These are phyloP conservation scores for Nothura maculosa DNA, from an alignment of 2,797 vertebrate species.

Conservation along the genomic window DNA sequence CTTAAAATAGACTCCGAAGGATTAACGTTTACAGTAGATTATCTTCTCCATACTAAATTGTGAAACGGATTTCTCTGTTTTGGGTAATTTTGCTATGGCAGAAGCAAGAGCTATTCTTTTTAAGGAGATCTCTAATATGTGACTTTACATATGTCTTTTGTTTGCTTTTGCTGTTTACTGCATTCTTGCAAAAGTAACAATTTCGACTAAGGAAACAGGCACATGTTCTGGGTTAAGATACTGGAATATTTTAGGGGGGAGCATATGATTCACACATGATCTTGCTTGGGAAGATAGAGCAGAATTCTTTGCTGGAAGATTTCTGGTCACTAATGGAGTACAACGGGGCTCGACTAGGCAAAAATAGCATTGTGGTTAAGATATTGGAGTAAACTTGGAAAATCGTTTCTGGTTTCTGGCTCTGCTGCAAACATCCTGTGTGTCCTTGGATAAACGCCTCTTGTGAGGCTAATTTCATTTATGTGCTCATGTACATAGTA, in stretches of 20 bases:
- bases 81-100: not conserved
- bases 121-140: not conserved
- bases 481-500: conserved; percentile 46
- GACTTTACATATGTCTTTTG: not conserved
- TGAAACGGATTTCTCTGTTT: conserved; percentile 55
- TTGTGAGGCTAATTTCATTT: conserved; percentile 64
- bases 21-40: conserved; percentile 59
- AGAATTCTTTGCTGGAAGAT: fast-evolving
- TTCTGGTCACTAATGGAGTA: conserved; percentile 7
- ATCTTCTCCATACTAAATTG: conserved; percentile 42
- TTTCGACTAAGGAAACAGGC: not conserved
- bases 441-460: conserved; percentile 66
- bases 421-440: conserved; percentile 40
- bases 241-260: not conserved
- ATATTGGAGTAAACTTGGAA: conserved; percentile 56
- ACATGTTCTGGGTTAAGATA: not conserved
- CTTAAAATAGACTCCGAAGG: conserved; percentile 53
- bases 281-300: not conserved
- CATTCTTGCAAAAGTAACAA: not conserved
- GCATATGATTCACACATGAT: not conserved
- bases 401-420: conserved; percentile 48
- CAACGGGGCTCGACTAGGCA: not conserved
- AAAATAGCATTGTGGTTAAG: conserved; percentile 54
- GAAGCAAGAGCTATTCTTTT: not conserved
- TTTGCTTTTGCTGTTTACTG: conserved; percentile 1